A percentile compares a stretch with the other conserved stretches of the same genome.
Conservation (phyloP, 1,140 invertebrate species). For the Drosophila pachea region DNA sequence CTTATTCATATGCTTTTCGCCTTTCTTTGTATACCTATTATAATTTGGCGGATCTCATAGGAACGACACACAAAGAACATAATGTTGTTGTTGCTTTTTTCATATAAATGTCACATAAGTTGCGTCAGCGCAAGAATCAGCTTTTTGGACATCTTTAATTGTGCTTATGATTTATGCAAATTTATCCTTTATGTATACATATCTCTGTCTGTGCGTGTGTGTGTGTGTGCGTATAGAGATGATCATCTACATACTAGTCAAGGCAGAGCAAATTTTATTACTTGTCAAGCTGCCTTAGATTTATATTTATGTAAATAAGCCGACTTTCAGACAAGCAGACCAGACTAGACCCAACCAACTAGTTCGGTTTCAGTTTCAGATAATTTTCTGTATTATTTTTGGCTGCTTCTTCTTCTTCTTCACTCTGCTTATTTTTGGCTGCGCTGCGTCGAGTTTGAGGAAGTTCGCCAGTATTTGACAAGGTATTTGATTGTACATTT, state of each 20-base stretch:
- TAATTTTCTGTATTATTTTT: constrained; percentile 1
- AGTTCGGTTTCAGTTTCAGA: constrained; percentile 27
- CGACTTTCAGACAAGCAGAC: constrained; percentile 18
- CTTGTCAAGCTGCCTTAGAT: constrained; percentile 49
- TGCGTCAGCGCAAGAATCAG: constrained; percentile 58
- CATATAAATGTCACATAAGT: constrained; percentile 60
- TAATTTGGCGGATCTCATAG: constrained; percentile 67
- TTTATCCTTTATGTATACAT: constrained; percentile 53
- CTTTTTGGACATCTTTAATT: constrained; percentile 65
- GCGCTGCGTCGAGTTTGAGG: constrained; percentile 10
- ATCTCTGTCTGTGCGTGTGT: too few relatives aligned
- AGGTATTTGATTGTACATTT: constrained; percentile 1
- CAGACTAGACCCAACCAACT: constrained; percentile 34
- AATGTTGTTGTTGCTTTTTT: too few relatives aligned
- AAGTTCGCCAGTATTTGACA: constrained; percentile 23
- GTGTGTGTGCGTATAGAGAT: background rate
- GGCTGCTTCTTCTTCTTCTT: background rate
- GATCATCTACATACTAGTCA: constrained; percentile 47
- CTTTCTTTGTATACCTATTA: constrained; percentile 56
- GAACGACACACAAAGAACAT: constrained; percentile 22
- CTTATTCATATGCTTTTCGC: constrained; percentile 17
- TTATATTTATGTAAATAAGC: constrained; percentile 46
- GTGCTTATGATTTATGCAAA: constrained; percentile 76
- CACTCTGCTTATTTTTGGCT: too few relatives aligned
- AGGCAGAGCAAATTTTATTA: constrained; percentile 55